Conservation (phyloP, 2,888 invertebrate genomes). For the Pammene fasciana region DNA sequence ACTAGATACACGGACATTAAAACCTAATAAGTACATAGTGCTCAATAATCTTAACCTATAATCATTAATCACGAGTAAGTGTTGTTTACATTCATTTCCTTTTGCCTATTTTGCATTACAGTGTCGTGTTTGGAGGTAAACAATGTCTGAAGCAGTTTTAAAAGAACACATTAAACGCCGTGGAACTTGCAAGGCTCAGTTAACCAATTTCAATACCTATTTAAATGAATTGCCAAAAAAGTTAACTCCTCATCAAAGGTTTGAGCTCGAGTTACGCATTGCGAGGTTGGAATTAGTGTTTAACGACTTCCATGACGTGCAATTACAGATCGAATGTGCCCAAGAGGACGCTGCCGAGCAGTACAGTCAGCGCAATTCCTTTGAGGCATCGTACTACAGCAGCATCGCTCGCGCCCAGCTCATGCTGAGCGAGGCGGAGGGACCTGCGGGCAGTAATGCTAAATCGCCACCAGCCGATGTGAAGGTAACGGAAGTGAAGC, state of each 20-base stretch:
- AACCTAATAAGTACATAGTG: background rate
- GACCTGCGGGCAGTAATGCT: background rate
- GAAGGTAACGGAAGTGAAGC: too few relatives aligned
- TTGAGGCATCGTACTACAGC: background rate
- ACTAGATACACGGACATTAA: background rate
- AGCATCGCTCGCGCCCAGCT: background rate
- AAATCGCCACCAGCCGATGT: too few relatives aligned
- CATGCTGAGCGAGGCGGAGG: constrained; percentile 1
- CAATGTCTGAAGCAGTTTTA: background rate
- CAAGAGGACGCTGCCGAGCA: too few relatives aligned
- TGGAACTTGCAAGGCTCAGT: constrained; percentile 19
- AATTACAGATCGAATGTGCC: constrained; percentile 6
- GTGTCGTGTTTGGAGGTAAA: background rate
- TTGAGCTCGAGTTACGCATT: constrained; percentile 14
- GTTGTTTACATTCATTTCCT: too few relatives aligned
- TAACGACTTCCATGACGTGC: constrained; percentile 15
- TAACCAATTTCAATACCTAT: constrained; percentile 25
- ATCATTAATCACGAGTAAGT: too few relatives aligned
- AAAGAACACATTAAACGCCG: constrained; percentile 12
- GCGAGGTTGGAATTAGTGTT: constrained; percentile 19
- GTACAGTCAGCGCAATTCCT: too few relatives aligned
- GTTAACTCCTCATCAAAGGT: constrained; percentile 11
- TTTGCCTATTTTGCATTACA: background rate
- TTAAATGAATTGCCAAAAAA: constrained; percentile 4
- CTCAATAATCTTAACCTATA: background rate